A percentile compares a stretch with the other conserved stretches of the same genome.
phyloP scores from a whole-genome alignment of 2,888 invertebrate genomes.

The Xylocampa areola region DNA sequence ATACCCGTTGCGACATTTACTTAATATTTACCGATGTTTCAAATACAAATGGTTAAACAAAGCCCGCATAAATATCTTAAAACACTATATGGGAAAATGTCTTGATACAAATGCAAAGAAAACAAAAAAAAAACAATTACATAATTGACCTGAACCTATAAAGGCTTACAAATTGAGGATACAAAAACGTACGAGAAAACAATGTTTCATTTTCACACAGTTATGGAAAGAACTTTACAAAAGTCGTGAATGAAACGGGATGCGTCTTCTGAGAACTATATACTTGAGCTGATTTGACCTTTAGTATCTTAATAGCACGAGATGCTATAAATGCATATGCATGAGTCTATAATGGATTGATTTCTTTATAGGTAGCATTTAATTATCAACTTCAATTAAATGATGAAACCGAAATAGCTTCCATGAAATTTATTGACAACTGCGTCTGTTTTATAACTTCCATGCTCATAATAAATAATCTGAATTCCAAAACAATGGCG shows the following conservation, averaged over 20 bases:
- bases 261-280: constrained; percentile 1
- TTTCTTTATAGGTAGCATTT: constrained; percentile 4
- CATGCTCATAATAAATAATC: too few relatives aligned
- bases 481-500: too few relatives aligned
- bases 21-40: constrained; percentile 11
- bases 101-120: constrained; percentile 38
- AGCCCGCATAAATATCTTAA: constrained; percentile 31
- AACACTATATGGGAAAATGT: constrained; percentile 38
- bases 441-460: too few relatives aligned
- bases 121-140: constrained; percentile 42
- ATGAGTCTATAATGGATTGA: constrained; percentile 7
- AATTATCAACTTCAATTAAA: not conserved
- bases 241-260: constrained; percentile 3
- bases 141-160: constrained; percentile 34
- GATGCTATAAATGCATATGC: constrained; percentile 22
- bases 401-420: too few relatives aligned
- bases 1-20: constrained; percentile 1
- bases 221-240: constrained; percentile 1
- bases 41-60: constrained; percentile 4
- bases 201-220: constrained; percentile 12
- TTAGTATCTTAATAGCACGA: constrained; percentile 15
- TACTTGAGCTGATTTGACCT: constrained; percentile 40
- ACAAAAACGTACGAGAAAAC: constrained; percentile 28
- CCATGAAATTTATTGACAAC: too few relatives aligned
- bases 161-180: constrained; percentile 26